Conservation (phyloP, 2,797 vertebrate species). For the Toxotes lorentzi region DNA sequence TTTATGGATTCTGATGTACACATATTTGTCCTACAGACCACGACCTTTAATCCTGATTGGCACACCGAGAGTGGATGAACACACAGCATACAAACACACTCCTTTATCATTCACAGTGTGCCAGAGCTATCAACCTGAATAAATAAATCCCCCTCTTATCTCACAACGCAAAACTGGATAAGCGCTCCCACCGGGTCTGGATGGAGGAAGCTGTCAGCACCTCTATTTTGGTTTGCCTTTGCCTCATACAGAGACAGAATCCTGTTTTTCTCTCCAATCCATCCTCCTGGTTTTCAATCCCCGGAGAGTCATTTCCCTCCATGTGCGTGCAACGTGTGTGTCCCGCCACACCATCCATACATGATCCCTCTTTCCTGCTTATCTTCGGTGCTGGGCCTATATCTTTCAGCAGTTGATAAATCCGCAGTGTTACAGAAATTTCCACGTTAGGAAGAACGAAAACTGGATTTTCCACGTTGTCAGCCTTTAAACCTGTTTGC, state of each 20-base stretch:
- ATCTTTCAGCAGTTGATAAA: conserved; percentile 68
- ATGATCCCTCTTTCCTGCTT: conserved; percentile 74
- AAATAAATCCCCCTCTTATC: conserved; percentile 81
- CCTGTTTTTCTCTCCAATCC: conserved; percentile 79
- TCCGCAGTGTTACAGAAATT: conserved; percentile 45
- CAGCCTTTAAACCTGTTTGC: conserved; percentile 48
- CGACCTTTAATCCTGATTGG: conserved; percentile 83
- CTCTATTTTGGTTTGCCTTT: conserved; percentile 76
- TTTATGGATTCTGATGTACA: conserved; percentile 52
- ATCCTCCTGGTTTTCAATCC: conserved; percentile 71
- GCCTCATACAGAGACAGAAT: conserved; percentile 71
- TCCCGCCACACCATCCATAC: conserved; percentile 59
- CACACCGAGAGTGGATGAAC: conserved; percentile 59
- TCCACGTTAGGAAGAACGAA: conserved; percentile 52
- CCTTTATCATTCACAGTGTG: conserved; percentile 77
- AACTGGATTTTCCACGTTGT: conserved; percentile 69
- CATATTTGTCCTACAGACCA: conserved; percentile 62
- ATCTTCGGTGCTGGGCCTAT: conserved; percentile 39
- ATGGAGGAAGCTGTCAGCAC: conserved; percentile 81
- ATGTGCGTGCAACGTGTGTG: conserved; percentile 54
- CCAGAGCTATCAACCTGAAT: conserved; percentile 80
- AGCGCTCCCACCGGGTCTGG: conserved; percentile 72
- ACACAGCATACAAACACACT: conserved; percentile 51
- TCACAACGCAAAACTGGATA: conserved; percentile 72
- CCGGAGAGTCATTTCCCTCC: conserved; percentile 65